Evolutionary conservation across 2,888 invertebrate genomes (phyloP).

Genomic region (Physocephala rufipes): DNA sequence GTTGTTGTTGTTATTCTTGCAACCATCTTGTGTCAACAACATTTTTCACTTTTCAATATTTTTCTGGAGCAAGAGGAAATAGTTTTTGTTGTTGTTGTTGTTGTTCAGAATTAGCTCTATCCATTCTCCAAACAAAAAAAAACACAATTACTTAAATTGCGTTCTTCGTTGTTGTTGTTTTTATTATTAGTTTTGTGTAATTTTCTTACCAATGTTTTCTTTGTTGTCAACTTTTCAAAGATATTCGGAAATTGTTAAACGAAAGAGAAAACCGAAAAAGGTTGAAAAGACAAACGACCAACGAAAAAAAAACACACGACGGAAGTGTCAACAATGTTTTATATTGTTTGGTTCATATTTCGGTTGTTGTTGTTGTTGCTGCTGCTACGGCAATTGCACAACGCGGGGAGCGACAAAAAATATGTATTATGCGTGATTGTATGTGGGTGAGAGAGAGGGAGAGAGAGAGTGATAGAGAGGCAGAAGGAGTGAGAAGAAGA

Average conservation of each 20-base stretch:
- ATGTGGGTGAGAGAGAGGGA: no score
- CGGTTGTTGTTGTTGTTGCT: neutral
- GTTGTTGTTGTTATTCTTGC: slow-evolving; percentile 37
- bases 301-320: no score
- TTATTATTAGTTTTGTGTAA: slow-evolving; percentile 11
- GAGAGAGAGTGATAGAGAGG: no score
- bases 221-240: slow-evolving; percentile 20
- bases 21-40: slow-evolving; percentile 48
- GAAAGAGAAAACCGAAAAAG: no score
- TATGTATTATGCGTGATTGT: no score
- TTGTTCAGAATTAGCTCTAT: slow-evolving; percentile 36
- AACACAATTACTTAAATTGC: slow-evolving; percentile 2
- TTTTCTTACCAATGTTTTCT: slow-evolving; percentile 31
- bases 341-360: neutral
- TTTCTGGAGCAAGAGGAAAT: slow-evolving; percentile 45
- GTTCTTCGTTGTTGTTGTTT: slow-evolving; percentile 19
- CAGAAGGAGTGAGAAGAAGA: no score
- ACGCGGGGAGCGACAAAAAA: no score
- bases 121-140: neutral
- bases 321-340: neutral
- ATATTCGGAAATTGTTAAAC: slow-evolving; percentile 34
- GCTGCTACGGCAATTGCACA: no score
- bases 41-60: slow-evolving; percentile 54
- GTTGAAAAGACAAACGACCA: no score
- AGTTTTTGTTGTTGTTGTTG: no score